Evolutionary conservation across 2,797 vertebrate genomes (phyloP).

Genomic region (Echeneis naucrates): DNA sequence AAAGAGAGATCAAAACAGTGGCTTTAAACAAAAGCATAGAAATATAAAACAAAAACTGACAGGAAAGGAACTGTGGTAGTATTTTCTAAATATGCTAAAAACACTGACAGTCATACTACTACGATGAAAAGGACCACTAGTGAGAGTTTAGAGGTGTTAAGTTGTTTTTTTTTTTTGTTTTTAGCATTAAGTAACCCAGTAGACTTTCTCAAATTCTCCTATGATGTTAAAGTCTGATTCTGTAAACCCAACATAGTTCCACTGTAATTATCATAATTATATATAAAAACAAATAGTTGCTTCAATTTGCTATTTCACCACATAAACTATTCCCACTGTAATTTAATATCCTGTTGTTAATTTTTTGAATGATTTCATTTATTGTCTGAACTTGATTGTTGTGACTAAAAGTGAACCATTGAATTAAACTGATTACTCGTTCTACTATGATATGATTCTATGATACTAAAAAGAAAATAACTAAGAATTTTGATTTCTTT

Average conservation of each 20-base stretch:
- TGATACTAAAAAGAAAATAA: too few species aligned
- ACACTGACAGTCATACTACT: background rate
- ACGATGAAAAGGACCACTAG: background rate
- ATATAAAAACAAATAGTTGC: background rate
- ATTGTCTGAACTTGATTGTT: too few species aligned
- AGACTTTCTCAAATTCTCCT: background rate
- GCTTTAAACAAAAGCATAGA: slow-evolving; percentile 20
- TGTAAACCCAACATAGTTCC: background rate
- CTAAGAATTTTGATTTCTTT: too few species aligned
- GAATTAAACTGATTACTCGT: background rate
- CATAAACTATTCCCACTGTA: background rate
- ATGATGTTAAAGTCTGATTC: background rate
- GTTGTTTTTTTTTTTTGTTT: slow-evolving; percentile 3
- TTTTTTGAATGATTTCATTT: background rate
- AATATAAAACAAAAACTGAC: slow-evolving; percentile 11
- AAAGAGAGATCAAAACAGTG: slow-evolving; percentile 44
- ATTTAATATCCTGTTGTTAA: background rate
- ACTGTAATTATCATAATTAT: background rate
- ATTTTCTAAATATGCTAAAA: slow-evolving; percentile 6
- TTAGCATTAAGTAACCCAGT: too few species aligned
- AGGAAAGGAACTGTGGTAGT: background rate
- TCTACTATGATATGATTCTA: too few species aligned
- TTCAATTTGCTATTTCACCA: background rate
- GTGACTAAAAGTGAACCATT: background rate
- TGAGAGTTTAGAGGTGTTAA: background rate